phyloP scores from a whole-genome alignment of 1,140 invertebrate species.

The Eulimnadia texana region DNA sequence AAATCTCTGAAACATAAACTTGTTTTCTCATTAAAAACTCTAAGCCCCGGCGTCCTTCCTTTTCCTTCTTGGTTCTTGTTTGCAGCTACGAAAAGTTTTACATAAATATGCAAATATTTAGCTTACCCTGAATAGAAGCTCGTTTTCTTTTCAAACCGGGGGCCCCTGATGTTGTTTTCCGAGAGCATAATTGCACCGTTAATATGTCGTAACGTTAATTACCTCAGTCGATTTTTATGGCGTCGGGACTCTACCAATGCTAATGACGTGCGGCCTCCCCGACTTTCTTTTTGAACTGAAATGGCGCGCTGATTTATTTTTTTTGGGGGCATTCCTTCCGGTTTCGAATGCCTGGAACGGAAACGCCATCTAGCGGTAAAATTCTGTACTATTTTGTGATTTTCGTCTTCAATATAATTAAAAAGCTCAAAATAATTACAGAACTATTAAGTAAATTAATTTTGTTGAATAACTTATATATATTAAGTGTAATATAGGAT shows the following conservation, averaged over 20 bases:
- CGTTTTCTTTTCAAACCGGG: neutral
- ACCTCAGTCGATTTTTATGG: neutral
- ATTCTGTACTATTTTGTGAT: neutral
- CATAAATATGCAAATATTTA: neutral
- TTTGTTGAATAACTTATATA: too few species aligned
- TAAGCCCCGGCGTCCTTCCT: too few species aligned
- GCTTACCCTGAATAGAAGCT: neutral
- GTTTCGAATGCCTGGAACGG: neutral
- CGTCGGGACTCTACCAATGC: neutral
- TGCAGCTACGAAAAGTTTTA: too few species aligned
- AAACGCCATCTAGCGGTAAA: neutral
- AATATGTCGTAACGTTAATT: neutral
- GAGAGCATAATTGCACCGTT: neutral
- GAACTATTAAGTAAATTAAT: neutral
- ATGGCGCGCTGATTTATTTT: neutral
- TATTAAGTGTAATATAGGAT: too few species aligned
- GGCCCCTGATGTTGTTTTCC: neutral
- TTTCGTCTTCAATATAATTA: neutral
- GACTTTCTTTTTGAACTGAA: neutral
- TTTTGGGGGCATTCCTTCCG: neutral
- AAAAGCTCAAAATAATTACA: neutral
- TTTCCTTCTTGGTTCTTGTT: too few species aligned
- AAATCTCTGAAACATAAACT: too few species aligned
- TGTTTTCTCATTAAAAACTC: too few species aligned
- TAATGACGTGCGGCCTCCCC: too few species aligned